Evolutionary conservation across 2,888 invertebrate genomes (phyloP), one percentile per base, ranked within the genome.

Genomic region (Philopedon plagiatum): DNA sequence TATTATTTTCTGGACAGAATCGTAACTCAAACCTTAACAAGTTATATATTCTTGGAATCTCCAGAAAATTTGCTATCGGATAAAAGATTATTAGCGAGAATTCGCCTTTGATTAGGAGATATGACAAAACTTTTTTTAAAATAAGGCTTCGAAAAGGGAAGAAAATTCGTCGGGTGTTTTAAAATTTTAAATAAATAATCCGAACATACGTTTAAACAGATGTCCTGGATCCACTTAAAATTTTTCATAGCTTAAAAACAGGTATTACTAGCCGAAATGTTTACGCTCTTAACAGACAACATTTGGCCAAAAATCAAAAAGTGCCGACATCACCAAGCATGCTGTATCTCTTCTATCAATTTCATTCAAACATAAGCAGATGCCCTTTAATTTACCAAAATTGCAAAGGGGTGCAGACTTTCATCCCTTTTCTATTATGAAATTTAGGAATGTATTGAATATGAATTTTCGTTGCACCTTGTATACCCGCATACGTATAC

Each of bases 401-500:
- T 39, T 39, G 58, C 39, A 39, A 58, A 39, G 21, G 56, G 58
- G 58, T 54, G 34, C 18, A 34, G 21, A 39, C 32, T 32, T 9
- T 32, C 39, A 39, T 61, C 29, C 61, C 61, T 49, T 49, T 49
- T 49, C 49, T 23, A 49, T 49, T 49, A 26, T 49, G 9, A 19
- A 26, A 49, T 49, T 49, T 49, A 49, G 4, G 11, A 44, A 29
- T 44, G 19, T 44, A 44, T 44, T 44, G 44, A 44, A 44, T 19
- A 44, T 44, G 19, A 19, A 44, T 19, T 44, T 44, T 44, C 19
- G 44, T 26, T 37, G 65, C 65, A 65, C 65, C 65, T 65, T 65
- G 65, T 56, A 37, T 56, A 39, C 65, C 65, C 57, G 65, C 65
- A 65, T 65, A 29, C 15, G n/a, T 49, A 49, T 49, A 49, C 26